Evolutionary conservation across 2,113 vertebrate species (phyloP).

Genomic region (Trematomus loennbergii): DNA sequence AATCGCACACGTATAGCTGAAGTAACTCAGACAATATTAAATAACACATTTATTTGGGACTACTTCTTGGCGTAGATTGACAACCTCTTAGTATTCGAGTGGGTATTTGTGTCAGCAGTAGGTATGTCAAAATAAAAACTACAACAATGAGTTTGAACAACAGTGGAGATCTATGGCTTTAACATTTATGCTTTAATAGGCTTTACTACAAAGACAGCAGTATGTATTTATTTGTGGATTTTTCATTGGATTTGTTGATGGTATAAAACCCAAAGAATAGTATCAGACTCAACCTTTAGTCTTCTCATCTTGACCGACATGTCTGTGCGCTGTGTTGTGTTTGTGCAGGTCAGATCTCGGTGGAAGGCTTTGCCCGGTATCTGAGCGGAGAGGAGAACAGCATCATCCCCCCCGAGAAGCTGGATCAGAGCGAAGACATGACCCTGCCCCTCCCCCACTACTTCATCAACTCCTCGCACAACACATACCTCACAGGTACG

Average conservation of each 20-base stretch:
- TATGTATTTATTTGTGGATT: no score
- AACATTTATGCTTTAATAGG: no score
- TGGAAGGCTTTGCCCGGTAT: constrained; percentile 95
- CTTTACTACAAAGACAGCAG: no score
- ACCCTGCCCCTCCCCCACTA: constrained; percentile 96
- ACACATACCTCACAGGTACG: constrained; percentile 86
- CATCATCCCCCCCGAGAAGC: constrained; percentile 96
- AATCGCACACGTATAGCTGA: background rate
- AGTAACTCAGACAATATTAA: background rate
- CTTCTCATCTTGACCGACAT: background rate
- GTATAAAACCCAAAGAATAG: background rate
- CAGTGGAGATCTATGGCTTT: no score
- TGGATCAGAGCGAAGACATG: constrained; percentile 99
- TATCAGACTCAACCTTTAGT: background rate
- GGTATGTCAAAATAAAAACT: background rate
- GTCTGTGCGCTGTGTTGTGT: constrained; percentile 5
- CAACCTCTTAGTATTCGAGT: background rate
- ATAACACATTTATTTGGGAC: background rate
- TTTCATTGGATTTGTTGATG: background rate
- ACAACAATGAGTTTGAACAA: no score
- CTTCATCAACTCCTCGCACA: constrained; percentile 99
- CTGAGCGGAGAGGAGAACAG: constrained; percentile 96
- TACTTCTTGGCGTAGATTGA: background rate
- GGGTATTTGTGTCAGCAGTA: background rate
- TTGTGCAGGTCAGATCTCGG: constrained; percentile 93